These are phyloP conservation scores for Crotophaga sulcirostris DNA, from an alignment of 2,113 vertebrate species.

Conservation along the genomic window DNA sequence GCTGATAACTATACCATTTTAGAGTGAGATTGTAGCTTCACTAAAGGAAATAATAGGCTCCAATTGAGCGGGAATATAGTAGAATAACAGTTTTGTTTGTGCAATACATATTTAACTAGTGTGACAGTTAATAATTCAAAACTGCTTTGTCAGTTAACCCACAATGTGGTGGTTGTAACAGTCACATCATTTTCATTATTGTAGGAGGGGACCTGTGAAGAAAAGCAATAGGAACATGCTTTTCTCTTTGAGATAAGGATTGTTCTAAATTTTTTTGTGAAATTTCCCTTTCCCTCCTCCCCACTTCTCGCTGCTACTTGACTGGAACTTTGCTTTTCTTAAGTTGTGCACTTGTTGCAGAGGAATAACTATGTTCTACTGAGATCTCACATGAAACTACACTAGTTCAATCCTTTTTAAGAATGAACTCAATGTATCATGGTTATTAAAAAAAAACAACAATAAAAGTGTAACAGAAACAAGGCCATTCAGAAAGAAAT, in stretches of 20 bases:
- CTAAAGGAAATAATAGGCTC: neutral
- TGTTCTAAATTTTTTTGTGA: neutral
- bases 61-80: neutral
- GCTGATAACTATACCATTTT: neutral
- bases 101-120: neutral
- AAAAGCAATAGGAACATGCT: neutral
- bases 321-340: neutral
- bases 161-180: neutral
- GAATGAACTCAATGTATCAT: neutral
- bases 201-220: neutral
- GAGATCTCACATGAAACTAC: neutral
- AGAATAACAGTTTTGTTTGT: neutral
- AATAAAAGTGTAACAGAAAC: no score
- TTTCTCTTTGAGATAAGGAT: neutral
- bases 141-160: neutral
- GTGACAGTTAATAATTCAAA: neutral
- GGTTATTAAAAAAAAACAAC: neutral
- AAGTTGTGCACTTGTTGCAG: neutral
- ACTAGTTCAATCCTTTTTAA: neutral
- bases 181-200: neutral
- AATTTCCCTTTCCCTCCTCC: neutral
- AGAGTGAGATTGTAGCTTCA: neutral
- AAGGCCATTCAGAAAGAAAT: neutral
- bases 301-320: neutral
- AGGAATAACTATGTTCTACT: neutral